Evolutionary conservation across 2,113 vertebrate genomes (phyloP).

Genomic region (Vidua macroura): DNA sequence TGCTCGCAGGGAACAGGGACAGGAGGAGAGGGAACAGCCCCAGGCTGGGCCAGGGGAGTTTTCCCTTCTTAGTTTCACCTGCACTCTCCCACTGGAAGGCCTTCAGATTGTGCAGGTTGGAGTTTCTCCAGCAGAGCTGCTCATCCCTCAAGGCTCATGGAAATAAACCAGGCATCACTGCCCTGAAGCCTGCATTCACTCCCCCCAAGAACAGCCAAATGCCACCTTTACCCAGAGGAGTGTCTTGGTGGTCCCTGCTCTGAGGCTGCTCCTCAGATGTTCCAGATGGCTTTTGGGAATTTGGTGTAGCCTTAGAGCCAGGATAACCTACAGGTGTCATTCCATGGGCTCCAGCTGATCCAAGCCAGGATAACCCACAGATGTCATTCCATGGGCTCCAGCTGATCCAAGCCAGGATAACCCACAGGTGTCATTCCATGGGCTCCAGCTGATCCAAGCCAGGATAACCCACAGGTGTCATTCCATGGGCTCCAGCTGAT

Average conservation of each 20-base stretch:
- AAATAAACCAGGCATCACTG: neutral
- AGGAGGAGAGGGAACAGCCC: neutral
- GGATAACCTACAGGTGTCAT: neutral
- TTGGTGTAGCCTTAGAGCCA: neutral
- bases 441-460: too few species aligned
- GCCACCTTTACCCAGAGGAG: neutral
- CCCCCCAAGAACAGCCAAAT: neutral
- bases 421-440: too few species aligned
- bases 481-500: too few species aligned
- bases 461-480: too few species aligned
- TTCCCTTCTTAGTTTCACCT: neutral
- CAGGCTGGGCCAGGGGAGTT: neutral
- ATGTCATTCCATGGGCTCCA: too few species aligned
- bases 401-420: too few species aligned
- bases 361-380: neutral
- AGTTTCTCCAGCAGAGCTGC: neutral
- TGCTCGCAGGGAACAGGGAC: neutral
- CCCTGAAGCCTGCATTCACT: neutral
- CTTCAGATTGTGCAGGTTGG: neutral
- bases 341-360: neutral
- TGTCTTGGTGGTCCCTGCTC: neutral
- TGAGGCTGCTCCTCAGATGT: neutral
- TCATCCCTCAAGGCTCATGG: neutral
- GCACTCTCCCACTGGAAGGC: neutral
- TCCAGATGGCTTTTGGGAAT: neutral